Percentiles rank a stretch among this genome's conserved stretches.
phyloP scores from a whole-genome alignment of 2,888 invertebrate genomes.

The Dolichomitus sp. region DNA sequence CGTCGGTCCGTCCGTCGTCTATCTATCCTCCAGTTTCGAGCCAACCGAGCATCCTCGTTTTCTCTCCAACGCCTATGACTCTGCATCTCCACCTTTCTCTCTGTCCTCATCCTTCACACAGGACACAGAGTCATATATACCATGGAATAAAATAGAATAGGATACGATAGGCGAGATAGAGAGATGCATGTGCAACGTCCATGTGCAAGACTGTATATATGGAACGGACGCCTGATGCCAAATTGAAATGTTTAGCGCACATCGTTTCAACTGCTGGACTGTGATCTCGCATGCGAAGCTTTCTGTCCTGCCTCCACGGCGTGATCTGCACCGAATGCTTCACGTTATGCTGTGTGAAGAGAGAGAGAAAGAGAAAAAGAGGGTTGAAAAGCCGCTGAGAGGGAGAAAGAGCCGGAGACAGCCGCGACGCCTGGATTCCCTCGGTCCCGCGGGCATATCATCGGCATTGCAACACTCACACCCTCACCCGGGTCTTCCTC shows the following conservation, averaged over 20 bases:
- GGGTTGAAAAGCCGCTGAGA: slow-evolving; percentile 49
- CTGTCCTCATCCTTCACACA: slow-evolving; percentile 38
- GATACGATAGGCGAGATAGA: slow-evolving; percentile 40
- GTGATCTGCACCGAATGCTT: slow-evolving; percentile 8
- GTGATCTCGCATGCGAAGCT: slow-evolving; percentile 57
- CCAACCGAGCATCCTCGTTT: not conserved
- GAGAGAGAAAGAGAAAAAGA: slow-evolving; percentile 61
- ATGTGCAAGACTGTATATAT: slow-evolving; percentile 57
- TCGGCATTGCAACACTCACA: slow-evolving; percentile 48
- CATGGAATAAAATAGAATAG: slow-evolving; percentile 59
- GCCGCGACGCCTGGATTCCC: slow-evolving; percentile 56
- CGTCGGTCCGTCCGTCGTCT: slow-evolving; percentile 20
- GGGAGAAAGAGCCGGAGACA: slow-evolving; percentile 54
- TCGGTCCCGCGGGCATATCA: slow-evolving; percentile 65
- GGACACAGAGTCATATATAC: slow-evolving; percentile 26
- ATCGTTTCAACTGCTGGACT: slow-evolving; percentile 75
- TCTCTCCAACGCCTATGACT: slow-evolving; percentile 19
- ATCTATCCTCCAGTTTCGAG: slow-evolving; percentile 29
- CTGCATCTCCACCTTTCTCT: slow-evolving; percentile 38
- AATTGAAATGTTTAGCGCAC: slow-evolving; percentile 87
- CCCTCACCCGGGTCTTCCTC: slow-evolving; percentile 21
- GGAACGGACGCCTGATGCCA: slow-evolving; percentile 74
- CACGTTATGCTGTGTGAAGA: slow-evolving; percentile 43
- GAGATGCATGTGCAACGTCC: slow-evolving; percentile 64
- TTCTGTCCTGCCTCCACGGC: not conserved